Conservation (phyloP, 2,888 invertebrate genomes). For the Eupithecia vulgata region DNA sequence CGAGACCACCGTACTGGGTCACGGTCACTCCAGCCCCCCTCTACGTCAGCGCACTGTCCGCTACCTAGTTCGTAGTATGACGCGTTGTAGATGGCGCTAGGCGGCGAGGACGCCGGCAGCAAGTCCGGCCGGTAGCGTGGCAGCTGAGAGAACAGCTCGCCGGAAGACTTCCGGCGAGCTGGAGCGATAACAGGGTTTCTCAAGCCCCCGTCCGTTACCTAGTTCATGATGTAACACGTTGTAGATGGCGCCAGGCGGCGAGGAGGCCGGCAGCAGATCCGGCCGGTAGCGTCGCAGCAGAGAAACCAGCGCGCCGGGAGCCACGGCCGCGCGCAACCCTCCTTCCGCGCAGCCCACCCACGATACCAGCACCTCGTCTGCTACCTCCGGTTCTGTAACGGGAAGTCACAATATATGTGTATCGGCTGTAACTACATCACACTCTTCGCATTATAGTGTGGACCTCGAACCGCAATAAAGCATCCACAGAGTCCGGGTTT, state of each 20-base stretch:
- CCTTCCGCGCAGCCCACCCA: slow-evolving; percentile 86
- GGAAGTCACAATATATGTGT: neutral
- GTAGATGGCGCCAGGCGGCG: slow-evolving; percentile 93
- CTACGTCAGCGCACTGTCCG: no score
- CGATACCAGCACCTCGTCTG: slow-evolving; percentile 89
- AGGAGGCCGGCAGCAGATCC: slow-evolving; percentile 91
- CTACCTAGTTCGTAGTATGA: slow-evolving; percentile 92
- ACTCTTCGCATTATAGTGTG: neutral
- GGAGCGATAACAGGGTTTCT: no score
- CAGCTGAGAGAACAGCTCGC: no score
- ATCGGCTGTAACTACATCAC: neutral
- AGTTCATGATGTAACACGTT: slow-evolving; percentile 93
- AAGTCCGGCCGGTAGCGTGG: neutral
- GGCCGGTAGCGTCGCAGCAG: slow-evolving; percentile 94
- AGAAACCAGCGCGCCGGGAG: slow-evolving; percentile 86
- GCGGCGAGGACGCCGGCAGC: slow-evolving; percentile 84
- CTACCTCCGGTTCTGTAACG: slow-evolving; percentile 85
- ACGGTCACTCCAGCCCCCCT: neutral
- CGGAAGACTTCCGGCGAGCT: no score
- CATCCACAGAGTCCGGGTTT: no score
- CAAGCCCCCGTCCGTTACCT: slow-evolving; percentile 65
- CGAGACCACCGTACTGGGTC: no score
- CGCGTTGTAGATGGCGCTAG: slow-evolving; percentile 93
- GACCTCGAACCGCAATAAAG: neutral
- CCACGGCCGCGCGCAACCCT: slow-evolving; percentile 62